Conservation (phyloP, 1,140 invertebrate species). For the Rhizoglyphus robini region DNA sequence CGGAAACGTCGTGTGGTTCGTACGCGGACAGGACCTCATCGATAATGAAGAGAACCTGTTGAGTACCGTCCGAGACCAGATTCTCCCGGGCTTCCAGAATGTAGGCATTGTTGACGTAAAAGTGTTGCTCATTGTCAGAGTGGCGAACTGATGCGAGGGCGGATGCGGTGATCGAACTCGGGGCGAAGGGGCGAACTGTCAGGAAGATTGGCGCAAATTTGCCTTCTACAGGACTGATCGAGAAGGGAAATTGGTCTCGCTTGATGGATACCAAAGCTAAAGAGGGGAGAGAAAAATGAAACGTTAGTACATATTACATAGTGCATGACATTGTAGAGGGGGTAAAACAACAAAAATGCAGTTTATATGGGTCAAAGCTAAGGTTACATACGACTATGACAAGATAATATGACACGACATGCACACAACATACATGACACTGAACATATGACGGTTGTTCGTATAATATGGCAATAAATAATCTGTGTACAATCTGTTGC, state of each 20-base stretch:
- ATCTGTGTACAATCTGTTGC: too few species aligned
- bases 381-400: not conserved
- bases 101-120: conserved; percentile 25
- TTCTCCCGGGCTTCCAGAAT: conserved; percentile 17
- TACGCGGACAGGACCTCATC: conserved; percentile 24
- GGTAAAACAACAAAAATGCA: not conserved
- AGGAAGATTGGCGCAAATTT: not conserved
- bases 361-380: not conserved
- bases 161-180: not conserved
- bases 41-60: conserved; percentile 23
- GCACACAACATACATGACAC: not conserved
- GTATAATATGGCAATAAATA: not conserved
- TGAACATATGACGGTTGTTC: not conserved
- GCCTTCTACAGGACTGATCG: not conserved
- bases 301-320: not conserved
- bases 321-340: too few species aligned
- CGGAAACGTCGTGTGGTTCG: conserved; percentile 1
- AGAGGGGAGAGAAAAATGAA: not conserved
- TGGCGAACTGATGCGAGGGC: not conserved
- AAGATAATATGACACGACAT: not conserved
- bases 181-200: not conserved
- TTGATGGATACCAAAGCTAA: not conserved
- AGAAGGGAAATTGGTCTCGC: not conserved
- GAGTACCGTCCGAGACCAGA: conserved; percentile 2
- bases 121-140: not conserved